phyloP scores from a whole-genome alignment of 2,888 invertebrate genomes.

The Metallyticus violacea region DNA sequence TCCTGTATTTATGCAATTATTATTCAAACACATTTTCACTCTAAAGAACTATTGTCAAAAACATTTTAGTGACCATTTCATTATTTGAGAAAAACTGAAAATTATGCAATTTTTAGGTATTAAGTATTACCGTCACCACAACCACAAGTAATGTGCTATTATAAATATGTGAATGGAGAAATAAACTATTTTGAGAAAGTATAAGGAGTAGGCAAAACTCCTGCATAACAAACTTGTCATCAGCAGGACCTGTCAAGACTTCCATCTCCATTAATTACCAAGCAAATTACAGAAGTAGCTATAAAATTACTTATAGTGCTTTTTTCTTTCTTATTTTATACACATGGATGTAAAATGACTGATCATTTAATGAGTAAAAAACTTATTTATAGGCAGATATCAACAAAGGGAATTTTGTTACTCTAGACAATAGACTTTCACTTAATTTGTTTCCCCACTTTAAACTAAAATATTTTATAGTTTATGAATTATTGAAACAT shows the following conservation, averaged over 20 bases:
- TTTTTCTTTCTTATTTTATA: not conserved
- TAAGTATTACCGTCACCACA: not conserved
- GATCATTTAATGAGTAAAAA: not conserved
- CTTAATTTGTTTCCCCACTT: not conserved
- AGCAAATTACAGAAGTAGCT: not conserved
- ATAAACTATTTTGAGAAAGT: not conserved
- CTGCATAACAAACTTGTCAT: not conserved
- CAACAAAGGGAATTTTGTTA: not conserved
- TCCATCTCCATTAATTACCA: not conserved
- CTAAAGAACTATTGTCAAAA: not conserved
- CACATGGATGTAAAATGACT: not conserved
- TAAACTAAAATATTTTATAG: not conserved
- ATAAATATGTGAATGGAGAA: too few species aligned
- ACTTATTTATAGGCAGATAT: not conserved
- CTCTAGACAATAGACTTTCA: not conserved
- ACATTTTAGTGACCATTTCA: not conserved
- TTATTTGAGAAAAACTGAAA: not conserved
- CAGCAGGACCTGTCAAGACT: not conserved
- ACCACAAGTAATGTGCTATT: too few species aligned
- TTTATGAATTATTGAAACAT: not conserved
- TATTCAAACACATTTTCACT: not conserved
- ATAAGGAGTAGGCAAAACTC: not conserved
- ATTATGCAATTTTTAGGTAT: not conserved
- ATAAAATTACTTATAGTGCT: not conserved
- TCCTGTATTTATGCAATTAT: not conserved